These are phyloP conservation scores for Sesamia nonagrioides DNA, from an alignment of 1,140 invertebrate genomes.

Conservation along the genomic window DNA sequence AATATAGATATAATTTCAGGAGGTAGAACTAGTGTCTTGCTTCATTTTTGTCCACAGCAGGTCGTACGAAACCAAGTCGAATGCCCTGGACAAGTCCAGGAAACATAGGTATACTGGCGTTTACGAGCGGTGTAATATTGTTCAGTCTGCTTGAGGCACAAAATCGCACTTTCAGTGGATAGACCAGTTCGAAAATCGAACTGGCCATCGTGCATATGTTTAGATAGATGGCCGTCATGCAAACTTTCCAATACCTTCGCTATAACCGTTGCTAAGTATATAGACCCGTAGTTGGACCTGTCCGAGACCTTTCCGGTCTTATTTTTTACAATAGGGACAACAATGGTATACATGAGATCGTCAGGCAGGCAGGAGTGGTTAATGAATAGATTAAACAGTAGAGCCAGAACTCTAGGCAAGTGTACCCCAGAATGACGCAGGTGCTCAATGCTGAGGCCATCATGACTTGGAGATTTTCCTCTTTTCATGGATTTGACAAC, in stretches of 20 bases:
- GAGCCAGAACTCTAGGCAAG: neutral
- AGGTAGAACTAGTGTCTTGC: neutral
- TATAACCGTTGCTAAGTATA: neutral
- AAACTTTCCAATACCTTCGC: conserved; percentile 4
- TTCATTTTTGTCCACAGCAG: no score
- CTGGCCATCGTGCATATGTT: neutral
- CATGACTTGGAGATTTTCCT: no score
- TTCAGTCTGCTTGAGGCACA: conserved; percentile 6
- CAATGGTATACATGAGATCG: no score
- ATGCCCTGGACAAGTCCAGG: no score
- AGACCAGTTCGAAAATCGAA: neutral
- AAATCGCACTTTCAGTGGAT: no score
- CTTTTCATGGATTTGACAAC: no score
- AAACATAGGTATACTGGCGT: neutral
- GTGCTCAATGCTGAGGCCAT: no score
- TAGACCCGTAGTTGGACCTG: neutral
- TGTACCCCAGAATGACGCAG: neutral
- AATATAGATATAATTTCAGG: neutral
- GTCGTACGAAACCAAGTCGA: no score
- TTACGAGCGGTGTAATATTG: neutral
- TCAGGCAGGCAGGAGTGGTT: neutral
- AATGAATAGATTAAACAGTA: neutral
- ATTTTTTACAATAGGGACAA: conserved; percentile 3
- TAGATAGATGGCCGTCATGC: neutral
- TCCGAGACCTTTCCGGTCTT: neutral